Conservation (phyloP, 2,888 invertebrate species). For the Lobophora halterata region DNA sequence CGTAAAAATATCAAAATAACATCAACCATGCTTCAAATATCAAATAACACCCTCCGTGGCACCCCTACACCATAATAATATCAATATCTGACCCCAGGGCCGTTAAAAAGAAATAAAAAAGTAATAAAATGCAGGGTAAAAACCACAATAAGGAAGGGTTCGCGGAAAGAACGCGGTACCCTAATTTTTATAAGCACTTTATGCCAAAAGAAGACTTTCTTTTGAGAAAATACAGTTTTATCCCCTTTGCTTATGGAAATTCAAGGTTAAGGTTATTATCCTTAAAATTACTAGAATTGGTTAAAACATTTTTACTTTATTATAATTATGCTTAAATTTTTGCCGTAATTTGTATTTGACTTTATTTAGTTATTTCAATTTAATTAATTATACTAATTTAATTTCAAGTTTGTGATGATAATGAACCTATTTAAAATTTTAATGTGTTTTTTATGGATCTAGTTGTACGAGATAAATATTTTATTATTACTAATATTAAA, state of each 20-base stretch:
- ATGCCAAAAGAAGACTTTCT: conserved; percentile 20
- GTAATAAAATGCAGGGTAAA: conserved; percentile 53
- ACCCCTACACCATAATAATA: conserved; percentile 46
- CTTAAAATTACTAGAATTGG: too few species aligned
- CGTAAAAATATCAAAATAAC: not conserved
- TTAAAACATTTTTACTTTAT: too few species aligned
- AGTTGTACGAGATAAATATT: too few species aligned
- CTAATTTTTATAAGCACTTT: conserved; percentile 10
- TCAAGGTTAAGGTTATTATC: conserved; percentile 1
- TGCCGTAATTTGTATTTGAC: too few species aligned
- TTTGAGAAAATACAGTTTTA: conserved; percentile 12
- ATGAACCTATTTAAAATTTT: too few species aligned
- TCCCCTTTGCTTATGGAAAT: conserved; percentile 7
- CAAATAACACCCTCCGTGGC: conserved; percentile 11
- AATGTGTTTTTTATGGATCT: too few species aligned
- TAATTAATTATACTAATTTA: too few species aligned
- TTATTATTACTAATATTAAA: too few species aligned
- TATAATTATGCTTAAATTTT: too few species aligned
- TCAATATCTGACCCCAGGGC: conserved; percentile 57
- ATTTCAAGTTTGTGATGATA: too few species aligned
- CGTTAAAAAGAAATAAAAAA: conserved; percentile 78
- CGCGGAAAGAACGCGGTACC: conserved; percentile 30
- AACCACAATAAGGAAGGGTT: conserved; percentile 46
- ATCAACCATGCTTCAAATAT: conserved; percentile 4
- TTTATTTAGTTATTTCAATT: too few species aligned